Conservation (phyloP, 2,797 vertebrate genomes). For the Tolypeutes matacus region DNA sequence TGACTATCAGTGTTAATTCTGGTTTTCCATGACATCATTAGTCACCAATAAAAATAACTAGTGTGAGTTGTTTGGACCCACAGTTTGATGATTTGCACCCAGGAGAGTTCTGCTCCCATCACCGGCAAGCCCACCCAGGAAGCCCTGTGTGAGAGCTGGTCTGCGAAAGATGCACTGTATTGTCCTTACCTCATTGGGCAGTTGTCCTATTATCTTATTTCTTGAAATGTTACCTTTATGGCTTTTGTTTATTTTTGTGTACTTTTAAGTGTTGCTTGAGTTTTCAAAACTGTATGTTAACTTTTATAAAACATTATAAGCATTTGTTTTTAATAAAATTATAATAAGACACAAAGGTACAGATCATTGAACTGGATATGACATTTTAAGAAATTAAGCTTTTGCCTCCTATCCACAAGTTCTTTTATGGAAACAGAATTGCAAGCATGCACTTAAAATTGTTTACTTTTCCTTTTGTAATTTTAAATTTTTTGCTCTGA, state of each 20-base stretch:
- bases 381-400: neutral
- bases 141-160: neutral
- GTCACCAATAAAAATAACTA: neutral
- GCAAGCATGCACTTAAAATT: neutral
- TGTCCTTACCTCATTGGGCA: neutral
- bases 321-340: neutral
- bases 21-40: neutral
- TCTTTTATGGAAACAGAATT: neutral
- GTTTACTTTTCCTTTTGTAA: neutral
- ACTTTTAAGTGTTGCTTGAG: neutral
- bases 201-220: neutral
- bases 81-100: neutral
- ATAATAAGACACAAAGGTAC: neutral
- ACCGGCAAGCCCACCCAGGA: neutral
- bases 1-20: neutral
- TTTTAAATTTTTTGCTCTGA: neutral
- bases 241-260: neutral
- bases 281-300: neutral
- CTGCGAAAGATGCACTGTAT: accelerated
- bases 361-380: neutral
- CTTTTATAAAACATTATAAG: neutral
- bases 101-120: no score
- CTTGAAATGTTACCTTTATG: neutral
- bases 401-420: neutral
- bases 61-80: neutral